Base-by-base conservation (phyloP, 2,797 vertebrate genomes). In the Fratercula arctica region DNA sequence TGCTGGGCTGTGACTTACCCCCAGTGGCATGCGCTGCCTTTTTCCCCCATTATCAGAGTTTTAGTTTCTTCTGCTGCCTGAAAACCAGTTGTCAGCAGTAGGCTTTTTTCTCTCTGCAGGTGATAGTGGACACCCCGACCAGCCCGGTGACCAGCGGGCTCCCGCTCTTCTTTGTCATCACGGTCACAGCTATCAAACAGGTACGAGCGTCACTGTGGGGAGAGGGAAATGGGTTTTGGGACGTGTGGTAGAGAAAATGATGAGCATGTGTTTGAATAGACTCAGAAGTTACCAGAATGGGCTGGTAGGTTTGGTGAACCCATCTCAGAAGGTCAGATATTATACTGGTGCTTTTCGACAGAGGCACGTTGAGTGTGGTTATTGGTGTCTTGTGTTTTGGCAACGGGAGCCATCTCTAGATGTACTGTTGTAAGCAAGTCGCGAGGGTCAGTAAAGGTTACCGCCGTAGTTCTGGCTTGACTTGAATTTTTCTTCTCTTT, bases 101-200 rank as follows among this genome's bases (percentile, higher is more conserved):
- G 41, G 41, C 37, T 75, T 83, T 74, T 95, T 89, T 17, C 9
- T 79, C 50, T 94, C 48, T 74, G 24, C 91, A 99, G 99, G 99
- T 99, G 96, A 99, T 99, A 95, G 99, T 99, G 97, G 99, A 99
- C 95, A 99, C 99, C 75, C 99, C 99, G n/a, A 99, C 99, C 96
- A 99, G 99, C 97, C 99, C 99, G 0, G 98, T 99, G 97, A 99
- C 99, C 93, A 99, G 99, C 67, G 99, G 99, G 96, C 99, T 99
- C 96, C 99, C 99, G 0, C 98, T 99, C 96, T 99, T 99, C 98
- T 99, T 99, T 97, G 99, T 99, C 91, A 99, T 99, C 97, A 99
- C 99, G 82, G 99, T 99, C 93, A 99, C 99, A 19, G 99, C 99
- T 84, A 98, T 99, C 95, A 99, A 99, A 97, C 99, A 99, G 99